Percentiles rank a stretch among this genome's conserved stretches.
Conservation (phyloP, 2,113 vertebrate species). For the Lonchura striata region DNA sequence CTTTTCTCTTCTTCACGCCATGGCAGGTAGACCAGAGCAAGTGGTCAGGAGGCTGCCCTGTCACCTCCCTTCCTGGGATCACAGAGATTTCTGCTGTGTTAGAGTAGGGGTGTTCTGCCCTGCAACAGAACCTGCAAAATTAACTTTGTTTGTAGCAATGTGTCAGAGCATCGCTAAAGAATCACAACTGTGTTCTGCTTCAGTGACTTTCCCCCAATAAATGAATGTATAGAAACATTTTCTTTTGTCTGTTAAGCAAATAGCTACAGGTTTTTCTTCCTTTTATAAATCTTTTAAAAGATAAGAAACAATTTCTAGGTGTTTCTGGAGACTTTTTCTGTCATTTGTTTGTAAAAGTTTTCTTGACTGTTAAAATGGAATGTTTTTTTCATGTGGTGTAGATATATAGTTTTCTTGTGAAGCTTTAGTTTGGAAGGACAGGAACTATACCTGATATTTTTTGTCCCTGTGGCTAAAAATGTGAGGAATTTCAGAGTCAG, state of each 20-base stretch:
- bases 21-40: neutral
- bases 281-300: neutral
- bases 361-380: neutral
- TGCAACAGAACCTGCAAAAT: neutral
- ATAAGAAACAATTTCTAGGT: neutral
- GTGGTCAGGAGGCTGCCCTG: neutral
- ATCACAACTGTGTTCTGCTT: neutral
- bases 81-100: neutral
- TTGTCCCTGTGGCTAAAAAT: neutral
- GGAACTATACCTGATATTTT: neutral
- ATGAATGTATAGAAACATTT: neutral
- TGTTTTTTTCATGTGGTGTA: neutral
- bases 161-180: neutral
- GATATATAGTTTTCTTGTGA: neutral
- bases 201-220: neutral
- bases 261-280: neutral
- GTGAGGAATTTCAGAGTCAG: neutral
- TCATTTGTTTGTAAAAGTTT: neutral
- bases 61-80: fast-evolving
- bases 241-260: neutral
- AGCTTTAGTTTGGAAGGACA: neutral
- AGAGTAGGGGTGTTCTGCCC: neutral
- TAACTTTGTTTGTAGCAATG: neutral
- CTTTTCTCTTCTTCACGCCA: neutral
- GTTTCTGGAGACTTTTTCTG: neutral